A percentile compares a stretch with the other conserved stretches of the same genome.
Conservation (phyloP, 2,113 vertebrate species). For the Oncorhynchus kisutch region DNA sequence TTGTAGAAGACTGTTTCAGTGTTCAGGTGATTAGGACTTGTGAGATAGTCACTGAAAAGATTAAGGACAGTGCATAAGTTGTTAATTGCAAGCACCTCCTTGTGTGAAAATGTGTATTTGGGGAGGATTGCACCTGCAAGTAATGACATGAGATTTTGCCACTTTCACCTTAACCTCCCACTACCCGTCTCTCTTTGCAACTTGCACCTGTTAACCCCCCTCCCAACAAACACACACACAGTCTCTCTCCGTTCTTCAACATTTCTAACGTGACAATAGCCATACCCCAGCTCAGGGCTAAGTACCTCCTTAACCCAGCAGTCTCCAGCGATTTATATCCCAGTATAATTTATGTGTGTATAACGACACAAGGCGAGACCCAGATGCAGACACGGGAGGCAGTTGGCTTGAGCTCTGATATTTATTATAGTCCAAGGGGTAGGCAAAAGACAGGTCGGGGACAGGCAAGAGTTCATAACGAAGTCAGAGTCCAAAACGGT, state of each 20-base stretch:
- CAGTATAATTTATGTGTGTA: conserved; percentile 26
- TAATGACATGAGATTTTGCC: conserved; percentile 58
- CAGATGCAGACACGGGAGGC: too few species aligned
- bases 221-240: conserved; percentile 18
- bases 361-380: too few species aligned
- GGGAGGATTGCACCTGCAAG: conserved; percentile 62
- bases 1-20: background rate
- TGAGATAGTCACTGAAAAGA: conserved; percentile 37
- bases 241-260: background rate
- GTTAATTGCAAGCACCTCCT: background rate
- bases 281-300: conserved; percentile 37
- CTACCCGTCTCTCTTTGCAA: conserved; percentile 3
- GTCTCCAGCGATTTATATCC: conserved; percentile 38
- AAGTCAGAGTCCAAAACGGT: too few species aligned
- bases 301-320: conserved; percentile 53
- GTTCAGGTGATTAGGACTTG: background rate
- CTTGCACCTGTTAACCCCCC: conserved; percentile 56
- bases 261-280: conserved; percentile 25
- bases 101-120: conserved; percentile 8
- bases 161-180: conserved; percentile 38
- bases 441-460: too few species aligned
- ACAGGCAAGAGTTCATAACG: too few species aligned
- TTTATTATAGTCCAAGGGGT: too few species aligned
- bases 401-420: too few species aligned
- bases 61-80: conserved; percentile 32